These are phyloP conservation scores for Athalia cordata DNA, from an alignment of 2,888 invertebrate genomes.

Conservation along the genomic window DNA sequence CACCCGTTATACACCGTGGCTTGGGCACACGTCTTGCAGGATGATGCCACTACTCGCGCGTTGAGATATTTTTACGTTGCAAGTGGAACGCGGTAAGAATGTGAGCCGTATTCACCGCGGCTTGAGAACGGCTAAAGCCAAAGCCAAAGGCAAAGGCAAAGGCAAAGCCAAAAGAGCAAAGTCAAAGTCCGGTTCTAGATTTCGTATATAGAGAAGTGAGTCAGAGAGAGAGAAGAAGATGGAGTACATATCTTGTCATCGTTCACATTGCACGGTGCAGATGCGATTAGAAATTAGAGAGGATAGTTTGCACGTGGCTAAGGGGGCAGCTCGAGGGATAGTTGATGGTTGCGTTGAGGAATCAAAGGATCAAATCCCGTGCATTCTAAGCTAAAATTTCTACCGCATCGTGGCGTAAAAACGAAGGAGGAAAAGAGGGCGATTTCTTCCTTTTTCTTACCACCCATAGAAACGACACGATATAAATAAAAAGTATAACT, in stretches of 20 bases:
- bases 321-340: too few relatives aligned
- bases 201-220: background rate
- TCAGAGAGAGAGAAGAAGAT: background rate
- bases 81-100: slow-evolving; percentile 61
- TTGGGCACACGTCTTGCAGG: slow-evolving; percentile 49
- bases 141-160: slow-evolving; percentile 44
- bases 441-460: background rate
- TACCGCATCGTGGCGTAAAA: too few relatives aligned
- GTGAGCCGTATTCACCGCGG: slow-evolving; percentile 58
- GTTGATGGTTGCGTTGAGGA: too few relatives aligned
- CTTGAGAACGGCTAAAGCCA: slow-evolving; percentile 53
- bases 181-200: background rate
- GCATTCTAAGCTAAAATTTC: too few relatives aligned
- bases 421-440: background rate
- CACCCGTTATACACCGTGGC: slow-evolving; percentile 56
- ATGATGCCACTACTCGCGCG: slow-evolving; percentile 54
- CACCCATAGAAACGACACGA: background rate
- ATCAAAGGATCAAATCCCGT: too few relatives aligned
- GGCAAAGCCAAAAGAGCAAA: background rate
- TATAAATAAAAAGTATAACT: background rate
- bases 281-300: too few relatives aligned
- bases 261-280: background rate
- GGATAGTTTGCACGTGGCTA: too few relatives aligned
- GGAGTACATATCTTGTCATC: background rate
- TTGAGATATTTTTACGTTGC: slow-evolving; percentile 66